Base-by-base conservation (phyloP, 2,797 vertebrate species). In the Megaceryle alcyon region DNA sequence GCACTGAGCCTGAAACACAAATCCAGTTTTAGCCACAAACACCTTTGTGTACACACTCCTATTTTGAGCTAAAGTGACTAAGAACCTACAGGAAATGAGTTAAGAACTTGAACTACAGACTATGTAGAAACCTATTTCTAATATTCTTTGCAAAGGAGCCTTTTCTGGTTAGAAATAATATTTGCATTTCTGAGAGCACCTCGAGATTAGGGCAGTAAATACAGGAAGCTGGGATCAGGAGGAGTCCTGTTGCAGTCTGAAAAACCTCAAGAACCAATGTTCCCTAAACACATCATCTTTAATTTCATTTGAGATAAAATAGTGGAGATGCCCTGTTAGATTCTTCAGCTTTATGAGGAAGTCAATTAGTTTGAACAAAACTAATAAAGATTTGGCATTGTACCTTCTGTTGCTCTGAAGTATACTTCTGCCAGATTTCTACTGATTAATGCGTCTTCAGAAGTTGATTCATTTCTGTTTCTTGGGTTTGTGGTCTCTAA, bases 381-480 rank as follows among this genome's bases (percentile, higher is more conserved):
- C 57, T 83, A 79, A 64, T 82, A 64, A 91, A 76, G 33, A 46
- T 88, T 66, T 86, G 69, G 41, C 28, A 14, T 82, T 16, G 3
- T 29, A 66, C 64, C 19, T 82, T 94, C 29, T 73, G 33, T 71
- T 92, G 33, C 48, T 79, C 88, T 80, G 78, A 75, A 92, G 61
- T 75, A 13, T 65, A 16, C 63, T 91, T 77, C 84, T 89, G 56
- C 35, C 85, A 75, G 31, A 9, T 84, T 86, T 80, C 69, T 57
- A 3, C 86, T 90, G 82, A 96, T 97, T 31, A 86, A 80, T 88
- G 69, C 23, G 23, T 83, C 61, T 83, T 81, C 75, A 69, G 37
- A 89, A 85, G 66, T 49, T 73, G n/a, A 21, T 93, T 96, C 64
- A 70, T 92, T 95, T 96, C 68, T 94, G 21, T 72, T 94, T 54